Conservation (phyloP, 2,888 invertebrate species). For the Coecobrya sp. region DNA sequence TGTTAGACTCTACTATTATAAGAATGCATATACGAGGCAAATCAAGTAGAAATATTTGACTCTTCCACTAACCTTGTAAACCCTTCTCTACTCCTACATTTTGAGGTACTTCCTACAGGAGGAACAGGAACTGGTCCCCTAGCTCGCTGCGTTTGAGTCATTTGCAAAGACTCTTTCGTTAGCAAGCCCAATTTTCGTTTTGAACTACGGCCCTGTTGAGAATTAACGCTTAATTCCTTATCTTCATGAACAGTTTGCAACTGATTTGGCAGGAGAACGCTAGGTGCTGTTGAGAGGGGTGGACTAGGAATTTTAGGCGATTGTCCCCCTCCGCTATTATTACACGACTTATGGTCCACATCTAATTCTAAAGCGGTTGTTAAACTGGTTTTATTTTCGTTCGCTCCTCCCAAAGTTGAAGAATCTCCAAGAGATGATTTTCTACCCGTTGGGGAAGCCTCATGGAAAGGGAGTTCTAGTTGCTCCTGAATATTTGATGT, state of each 20-base stretch:
- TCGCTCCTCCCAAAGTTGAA: slow-evolving; percentile 33
- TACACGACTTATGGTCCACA: slow-evolving; percentile 63
- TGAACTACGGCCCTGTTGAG: slow-evolving; percentile 25
- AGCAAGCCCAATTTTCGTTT: slow-evolving; percentile 66
- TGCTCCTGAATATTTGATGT: slow-evolving; percentile 68
- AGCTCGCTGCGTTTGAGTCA: slow-evolving; percentile 55
- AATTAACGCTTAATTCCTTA: slow-evolving; percentile 80
- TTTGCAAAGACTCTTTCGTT: slow-evolving; percentile 78
- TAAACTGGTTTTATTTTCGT: not conserved
- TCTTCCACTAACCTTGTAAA: slow-evolving; percentile 56
- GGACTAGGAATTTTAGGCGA: slow-evolving; percentile 80
- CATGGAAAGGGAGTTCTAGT: slow-evolving; percentile 36
- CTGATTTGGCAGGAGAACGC: slow-evolving; percentile 78
- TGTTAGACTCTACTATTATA: no score
- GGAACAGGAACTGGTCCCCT: slow-evolving; percentile 70
- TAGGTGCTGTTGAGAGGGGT: slow-evolving; percentile 66
- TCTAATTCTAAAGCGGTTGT: slow-evolving; percentile 30
- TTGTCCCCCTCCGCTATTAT: slow-evolving; percentile 67
- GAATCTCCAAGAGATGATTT: slow-evolving; percentile 68
- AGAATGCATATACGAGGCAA: no score
- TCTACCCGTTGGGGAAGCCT: slow-evolving; percentile 40
- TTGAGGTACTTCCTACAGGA: slow-evolving; percentile 43
- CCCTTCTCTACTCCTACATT: slow-evolving; percentile 58
- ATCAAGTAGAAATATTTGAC: not conserved
- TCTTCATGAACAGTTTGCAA: slow-evolving; percentile 84